Base-by-base conservation (phyloP, 2,113 vertebrate species). In the Fulmarus glacialis region DNA sequence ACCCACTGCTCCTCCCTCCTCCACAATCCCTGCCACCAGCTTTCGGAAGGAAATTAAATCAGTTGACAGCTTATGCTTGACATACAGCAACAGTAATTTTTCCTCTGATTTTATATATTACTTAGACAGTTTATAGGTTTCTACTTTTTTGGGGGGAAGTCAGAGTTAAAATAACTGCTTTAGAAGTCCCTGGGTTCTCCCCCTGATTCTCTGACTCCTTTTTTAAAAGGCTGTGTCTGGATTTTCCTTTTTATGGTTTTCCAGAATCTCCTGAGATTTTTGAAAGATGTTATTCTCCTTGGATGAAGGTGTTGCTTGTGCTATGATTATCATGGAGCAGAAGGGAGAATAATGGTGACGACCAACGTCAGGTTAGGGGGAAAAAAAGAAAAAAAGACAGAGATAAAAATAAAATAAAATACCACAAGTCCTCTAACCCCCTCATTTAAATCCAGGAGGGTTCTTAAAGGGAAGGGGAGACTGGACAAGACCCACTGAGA, bases 281-380 rank as follows among this genome's bases (percentile, higher is more conserved):
- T 32, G 30, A 48, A 55, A n/a, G 6, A 30, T 7, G 2, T 53
- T 59, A 11, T n/a, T 56, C 47, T 50, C 64, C 40, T 56, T 78
- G 36, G 24, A 66, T 36, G 18, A 53, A 68, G 36, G 7, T 36
- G 53, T 13, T 48, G 15, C 12, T 43, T 29, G 17, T 3, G 7
- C 8, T 29, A 19, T 3, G 18, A 29, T 47, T 29, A 36, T 20
- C 19, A n/a, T 0, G 0, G 23, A 58, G 21, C 12, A 52, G 66
- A 58, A 78, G 59, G 42, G 11, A 43, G 23, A 82, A 19, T 6
- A 38, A 79, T 7, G 47, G 40, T 3, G 26, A 64, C 2, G 34
- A 70, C 34, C 34, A 40, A 77, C 9, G 18, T 12, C 29, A 45
- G 18, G 29, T 11, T 10, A 12, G 2, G 18, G 3, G 8, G 3